Conservation (phyloP, 2,797 vertebrate genomes). For the Enteromius viviparus region DNA sequence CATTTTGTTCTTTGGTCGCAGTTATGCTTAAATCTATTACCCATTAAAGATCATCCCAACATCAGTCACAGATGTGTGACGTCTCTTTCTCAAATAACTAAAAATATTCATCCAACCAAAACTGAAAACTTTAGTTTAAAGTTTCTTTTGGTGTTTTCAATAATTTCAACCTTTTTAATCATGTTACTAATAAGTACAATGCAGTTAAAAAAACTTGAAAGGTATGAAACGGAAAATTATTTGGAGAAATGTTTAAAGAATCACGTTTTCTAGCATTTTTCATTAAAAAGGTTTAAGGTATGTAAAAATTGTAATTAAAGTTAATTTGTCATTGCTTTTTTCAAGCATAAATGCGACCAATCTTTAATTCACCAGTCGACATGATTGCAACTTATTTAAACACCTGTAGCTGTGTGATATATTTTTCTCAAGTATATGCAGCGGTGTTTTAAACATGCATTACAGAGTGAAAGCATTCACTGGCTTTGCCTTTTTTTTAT, state of each 20-base stretch:
- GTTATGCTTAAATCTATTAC: neutral
- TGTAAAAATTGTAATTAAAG: neutral
- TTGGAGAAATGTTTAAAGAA: neutral
- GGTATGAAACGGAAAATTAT: no score
- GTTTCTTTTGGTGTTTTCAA: no score
- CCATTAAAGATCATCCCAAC: neutral
- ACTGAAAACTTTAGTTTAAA: neutral
- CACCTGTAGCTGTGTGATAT: constrained; percentile 17
- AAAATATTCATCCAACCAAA: neutral
- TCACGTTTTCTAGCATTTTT: neutral
- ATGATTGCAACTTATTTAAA: neutral
- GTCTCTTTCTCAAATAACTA: neutral
- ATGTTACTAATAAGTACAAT: neutral
- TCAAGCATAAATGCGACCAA: neutral
- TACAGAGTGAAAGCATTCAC: neutral
- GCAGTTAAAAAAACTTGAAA: neutral
- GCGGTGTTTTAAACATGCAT: neutral
- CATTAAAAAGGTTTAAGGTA: neutral
- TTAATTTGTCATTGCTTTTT: neutral
- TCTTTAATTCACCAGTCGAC: neutral
- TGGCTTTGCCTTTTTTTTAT: neutral
- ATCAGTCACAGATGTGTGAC: neutral
- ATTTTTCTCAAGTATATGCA: neutral
- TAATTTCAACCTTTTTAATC: neutral
- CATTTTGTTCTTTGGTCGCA: neutral